Evolutionary conservation across 2,888 invertebrate species (phyloP).

Genomic region (Drosophila atripex): DNA sequence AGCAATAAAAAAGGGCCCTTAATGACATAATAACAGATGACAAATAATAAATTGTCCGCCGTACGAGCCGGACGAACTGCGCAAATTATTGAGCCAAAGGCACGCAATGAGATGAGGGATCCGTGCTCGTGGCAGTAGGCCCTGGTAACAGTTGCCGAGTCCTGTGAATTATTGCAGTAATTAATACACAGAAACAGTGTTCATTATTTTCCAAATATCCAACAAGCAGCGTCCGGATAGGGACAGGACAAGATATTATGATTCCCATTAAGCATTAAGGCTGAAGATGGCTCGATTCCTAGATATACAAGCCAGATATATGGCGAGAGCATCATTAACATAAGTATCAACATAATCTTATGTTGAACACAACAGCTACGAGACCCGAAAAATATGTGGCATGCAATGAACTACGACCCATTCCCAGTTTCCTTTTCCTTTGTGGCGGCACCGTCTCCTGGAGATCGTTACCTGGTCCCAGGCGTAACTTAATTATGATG

Average conservation of each 20-base stretch:
- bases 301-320: slow-evolving; percentile 33
- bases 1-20: slow-evolving; percentile 62
- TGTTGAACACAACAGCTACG: slow-evolving; percentile 46
- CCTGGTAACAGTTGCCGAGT: slow-evolving; percentile 39
- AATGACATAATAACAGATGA: slow-evolving; percentile 79
- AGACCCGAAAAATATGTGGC: slow-evolving; percentile 35
- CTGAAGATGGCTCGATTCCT: slow-evolving; percentile 26
- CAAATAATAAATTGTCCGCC: slow-evolving; percentile 74
- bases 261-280: slow-evolving; percentile 59
- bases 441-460: slow-evolving; percentile 3
- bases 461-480: slow-evolving; percentile 13
- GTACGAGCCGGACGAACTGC: slow-evolving; percentile 46
- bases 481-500: slow-evolving; percentile 65
- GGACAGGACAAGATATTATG: slow-evolving; percentile 35
- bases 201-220: slow-evolving; percentile 62
- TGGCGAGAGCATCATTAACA: slow-evolving; percentile 57
- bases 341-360: slow-evolving; percentile 61
- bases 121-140: slow-evolving; percentile 12
- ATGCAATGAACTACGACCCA: slow-evolving; percentile 54
- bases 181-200: slow-evolving; percentile 68
- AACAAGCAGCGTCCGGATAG: slow-evolving; percentile 3
- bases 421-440: neutral
- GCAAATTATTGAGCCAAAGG: slow-evolving; percentile 58
- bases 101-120: slow-evolving; percentile 30
- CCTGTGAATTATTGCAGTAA: slow-evolving; percentile 73